phyloP scores from a whole-genome alignment of 2,888 invertebrate species.

The Apodemia hepburni region DNA sequence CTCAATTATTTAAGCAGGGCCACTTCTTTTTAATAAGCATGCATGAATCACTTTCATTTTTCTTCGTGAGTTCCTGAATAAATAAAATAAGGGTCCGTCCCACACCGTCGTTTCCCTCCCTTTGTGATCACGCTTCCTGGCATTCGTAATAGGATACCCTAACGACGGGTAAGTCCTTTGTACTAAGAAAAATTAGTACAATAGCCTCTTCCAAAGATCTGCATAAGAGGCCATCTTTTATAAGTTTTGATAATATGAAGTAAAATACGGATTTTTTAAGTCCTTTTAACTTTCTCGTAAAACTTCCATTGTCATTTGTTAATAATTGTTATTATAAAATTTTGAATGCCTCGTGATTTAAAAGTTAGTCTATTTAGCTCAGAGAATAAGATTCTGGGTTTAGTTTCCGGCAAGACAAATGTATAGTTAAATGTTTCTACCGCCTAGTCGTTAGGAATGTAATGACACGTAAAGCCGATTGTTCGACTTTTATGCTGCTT shows the following conservation, averaged over 20 bases:
- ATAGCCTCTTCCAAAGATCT: slow-evolving; percentile 37
- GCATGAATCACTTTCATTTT: slow-evolving; percentile 66
- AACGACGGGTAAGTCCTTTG: slow-evolving; percentile 56
- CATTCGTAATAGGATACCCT: slow-evolving; percentile 69
- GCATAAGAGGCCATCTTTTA: slow-evolving; percentile 29
- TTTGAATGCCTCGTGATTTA: too few species aligned
- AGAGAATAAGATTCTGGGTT: too few species aligned
- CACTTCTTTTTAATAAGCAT: slow-evolving; percentile 66
- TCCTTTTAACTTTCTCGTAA: not conserved
- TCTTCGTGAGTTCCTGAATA: slow-evolving; percentile 60
- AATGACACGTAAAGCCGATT: too few species aligned
- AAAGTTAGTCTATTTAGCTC: too few species aligned
- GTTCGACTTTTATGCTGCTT: too few species aligned
- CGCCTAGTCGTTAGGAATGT: too few species aligned
- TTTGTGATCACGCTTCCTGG: slow-evolving; percentile 66
- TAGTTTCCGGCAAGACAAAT: too few species aligned
- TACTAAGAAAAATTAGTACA: slow-evolving; percentile 62
- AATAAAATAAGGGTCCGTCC: slow-evolving; percentile 64
- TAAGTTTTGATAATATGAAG: slow-evolving; percentile 4
- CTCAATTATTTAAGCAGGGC: slow-evolving; percentile 52
- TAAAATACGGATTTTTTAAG: slow-evolving; percentile 1
- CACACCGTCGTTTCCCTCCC: slow-evolving; percentile 60
- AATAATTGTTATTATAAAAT: not conserved
- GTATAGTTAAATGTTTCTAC: too few species aligned
- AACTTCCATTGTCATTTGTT: not conserved